phyloP scores from a whole-genome alignment of 2,113 vertebrate genomes.

The Leucoraja erinaceus region DNA sequence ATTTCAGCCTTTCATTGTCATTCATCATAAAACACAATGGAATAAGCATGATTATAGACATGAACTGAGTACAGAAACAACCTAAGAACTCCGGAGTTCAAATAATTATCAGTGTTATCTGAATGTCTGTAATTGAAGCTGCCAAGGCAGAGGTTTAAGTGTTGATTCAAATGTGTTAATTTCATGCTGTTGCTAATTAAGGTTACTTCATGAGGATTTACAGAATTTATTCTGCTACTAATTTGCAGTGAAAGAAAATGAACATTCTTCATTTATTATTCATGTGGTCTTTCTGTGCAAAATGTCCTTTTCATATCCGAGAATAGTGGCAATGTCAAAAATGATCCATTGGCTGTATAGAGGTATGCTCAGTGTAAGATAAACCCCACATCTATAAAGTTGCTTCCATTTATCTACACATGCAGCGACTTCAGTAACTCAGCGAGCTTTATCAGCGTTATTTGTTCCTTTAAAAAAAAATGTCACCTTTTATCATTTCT shows the following conservation, averaged over 20 bases:
- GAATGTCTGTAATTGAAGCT: not conserved
- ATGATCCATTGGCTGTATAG: not conserved
- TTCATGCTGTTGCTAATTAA: not conserved
- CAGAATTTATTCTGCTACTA: not conserved
- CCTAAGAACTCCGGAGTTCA: not conserved
- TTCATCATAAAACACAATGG: not conserved
- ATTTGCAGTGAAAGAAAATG: not conserved
- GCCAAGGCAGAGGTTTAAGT: not conserved
- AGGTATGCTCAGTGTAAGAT: not conserved
- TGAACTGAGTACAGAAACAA: not conserved
- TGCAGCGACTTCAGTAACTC: not conserved
- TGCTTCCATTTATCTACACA: not conserved
- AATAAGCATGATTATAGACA: not conserved
- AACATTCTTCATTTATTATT: not conserved
- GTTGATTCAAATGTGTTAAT: not conserved
- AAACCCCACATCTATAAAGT: not conserved
- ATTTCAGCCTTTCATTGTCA: not conserved
- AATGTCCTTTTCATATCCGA: not conserved
- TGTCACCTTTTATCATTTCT: not conserved
- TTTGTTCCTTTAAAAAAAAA: not conserved
- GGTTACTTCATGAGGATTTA: not conserved
- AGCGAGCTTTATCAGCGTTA: not conserved
- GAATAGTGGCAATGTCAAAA: not conserved
- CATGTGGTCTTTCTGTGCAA: not conserved
- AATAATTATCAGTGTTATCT: not conserved